A percentile compares a stretch with the other conserved stretches of the same genome.
These are phyloP conservation scores for Hypocryptadius cinnamomeus DNA, from an alignment of 2,113 vertebrate species.

Conservation along the genomic window DNA sequence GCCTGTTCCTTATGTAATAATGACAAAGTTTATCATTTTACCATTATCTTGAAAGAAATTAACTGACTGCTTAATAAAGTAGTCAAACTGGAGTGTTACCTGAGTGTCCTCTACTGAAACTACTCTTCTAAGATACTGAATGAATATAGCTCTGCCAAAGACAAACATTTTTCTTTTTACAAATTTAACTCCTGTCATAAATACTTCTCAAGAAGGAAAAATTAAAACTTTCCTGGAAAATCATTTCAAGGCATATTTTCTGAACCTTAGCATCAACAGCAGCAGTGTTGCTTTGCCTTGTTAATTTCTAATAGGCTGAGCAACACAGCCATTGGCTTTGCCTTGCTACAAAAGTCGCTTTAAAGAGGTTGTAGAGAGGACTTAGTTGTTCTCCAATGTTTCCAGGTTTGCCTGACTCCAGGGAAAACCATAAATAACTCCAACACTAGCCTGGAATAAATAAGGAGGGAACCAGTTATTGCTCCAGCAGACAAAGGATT, in stretches of 20 bases:
- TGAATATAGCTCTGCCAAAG: not conserved
- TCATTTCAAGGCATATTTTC: not conserved
- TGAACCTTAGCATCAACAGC: not conserved
- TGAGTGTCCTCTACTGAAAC: not conserved
- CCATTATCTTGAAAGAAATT: not conserved
- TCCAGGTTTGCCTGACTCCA: not conserved
- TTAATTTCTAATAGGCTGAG: not conserved
- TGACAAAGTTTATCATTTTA: not conserved
- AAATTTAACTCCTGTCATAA: not conserved
- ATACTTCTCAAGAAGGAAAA: not conserved
- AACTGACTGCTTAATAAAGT: not conserved
- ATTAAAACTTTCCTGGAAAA: not conserved
- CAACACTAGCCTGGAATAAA: not conserved
- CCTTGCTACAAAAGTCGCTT: not conserved
- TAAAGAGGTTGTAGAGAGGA: not conserved
- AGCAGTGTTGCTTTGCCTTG: not conserved
- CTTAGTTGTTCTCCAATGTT: not conserved
- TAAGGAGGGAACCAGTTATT: not conserved
- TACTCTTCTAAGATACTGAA: not conserved
- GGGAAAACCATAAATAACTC: not conserved
- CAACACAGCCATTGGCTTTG: not conserved
- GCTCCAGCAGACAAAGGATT: not conserved
- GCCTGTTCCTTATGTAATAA: not conserved
- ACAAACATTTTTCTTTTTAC: not conserved
- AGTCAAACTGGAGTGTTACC: not conserved